Evolutionary conservation across 1,140 invertebrate species (phyloP), one percentile per base, ranked within the genome.

Genomic region (Antheraea mylitta): DNA sequence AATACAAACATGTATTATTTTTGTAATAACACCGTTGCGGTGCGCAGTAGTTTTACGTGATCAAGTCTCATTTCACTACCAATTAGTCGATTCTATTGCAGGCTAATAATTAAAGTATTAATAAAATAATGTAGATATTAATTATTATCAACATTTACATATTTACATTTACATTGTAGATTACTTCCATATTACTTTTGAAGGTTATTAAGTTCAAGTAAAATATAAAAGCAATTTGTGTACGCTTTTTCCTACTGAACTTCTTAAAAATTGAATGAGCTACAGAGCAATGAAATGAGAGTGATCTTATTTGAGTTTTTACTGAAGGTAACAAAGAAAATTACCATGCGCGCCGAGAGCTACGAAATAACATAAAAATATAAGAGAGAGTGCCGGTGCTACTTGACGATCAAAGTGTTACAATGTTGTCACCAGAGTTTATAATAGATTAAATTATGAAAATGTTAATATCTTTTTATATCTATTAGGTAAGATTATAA

Each of bases 241-340:
- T 53, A 53, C 7, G 16, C 45, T 16, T 16, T 53, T 53, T 0
- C 45, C 45, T n/a, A 53, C 45, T 53, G 16, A n/a, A n/a, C 18
- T 60, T 36, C 13, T 60, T 60, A 37, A 70, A 74, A 72, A 77
- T 73, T 71, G 69, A 73, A 64, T 73, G 62, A 70, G 66, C 64
- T 61, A 68, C 36, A 66, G 48, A 71, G 67, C 60, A 70, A 70
- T 70, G 70, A 76, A 76, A 68, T 70, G 66, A 74, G 68, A 73
- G 59, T 68, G 67, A 72, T 75, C 70, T 72, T 75, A 76, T 76
- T 76, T 75, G 73, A 77, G 75, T 76, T 77, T 73, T 73, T 75
- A 72, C 69, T 69, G 68, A 53, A 71, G 67, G 76, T 73, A 77
- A 74, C 68, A 71, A 71, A 75, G 64, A 69, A 77, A 75, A 72